Conservation (phyloP, 1,140 invertebrate species). For the Macrotrachela quadricornifera region DNA sequence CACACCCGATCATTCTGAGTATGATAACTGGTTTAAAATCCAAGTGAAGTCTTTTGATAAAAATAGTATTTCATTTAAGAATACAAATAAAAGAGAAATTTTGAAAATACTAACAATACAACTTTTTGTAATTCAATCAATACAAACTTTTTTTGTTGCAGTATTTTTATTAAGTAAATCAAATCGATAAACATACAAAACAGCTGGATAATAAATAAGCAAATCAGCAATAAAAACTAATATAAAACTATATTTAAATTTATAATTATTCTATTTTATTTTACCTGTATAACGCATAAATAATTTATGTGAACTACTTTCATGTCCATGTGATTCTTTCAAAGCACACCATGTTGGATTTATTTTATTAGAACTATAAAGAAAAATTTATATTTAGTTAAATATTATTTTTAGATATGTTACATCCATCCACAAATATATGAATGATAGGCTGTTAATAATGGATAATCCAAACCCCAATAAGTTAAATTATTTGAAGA, state of each 20-base stretch:
- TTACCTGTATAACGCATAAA: slow-evolving; percentile 63
- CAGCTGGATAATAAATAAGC: slow-evolving; percentile 50
- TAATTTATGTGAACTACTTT: slow-evolving; percentile 57
- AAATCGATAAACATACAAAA: slow-evolving; percentile 24
- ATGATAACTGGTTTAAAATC: no score
- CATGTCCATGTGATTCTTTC: slow-evolving; percentile 57
- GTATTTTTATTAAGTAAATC: background rate
- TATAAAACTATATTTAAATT: background rate
- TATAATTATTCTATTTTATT: slow-evolving; percentile 8
- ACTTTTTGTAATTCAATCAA: no score
- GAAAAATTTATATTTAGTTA: background rate
- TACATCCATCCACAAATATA: slow-evolving; percentile 48
- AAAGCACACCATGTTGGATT: slow-evolving; percentile 44
- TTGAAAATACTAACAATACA: no score
- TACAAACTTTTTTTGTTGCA: background rate
- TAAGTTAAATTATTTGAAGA: slow-evolving; percentile 67
- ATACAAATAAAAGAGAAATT: no score
- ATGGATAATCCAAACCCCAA: slow-evolving; percentile 97
- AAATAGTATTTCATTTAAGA: slow-evolving; percentile 9
- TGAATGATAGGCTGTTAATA: slow-evolving; percentile 91
- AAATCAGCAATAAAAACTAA: slow-evolving; percentile 56
- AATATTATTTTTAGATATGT: slow-evolving; percentile 10
- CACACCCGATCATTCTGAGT: no score
- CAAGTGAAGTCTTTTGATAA: background rate
- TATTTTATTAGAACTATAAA: slow-evolving; percentile 27